These are phyloP conservation scores for Dexiosoma caninum DNA, from an alignment of 2,888 invertebrate genomes.

Conservation along the genomic window DNA sequence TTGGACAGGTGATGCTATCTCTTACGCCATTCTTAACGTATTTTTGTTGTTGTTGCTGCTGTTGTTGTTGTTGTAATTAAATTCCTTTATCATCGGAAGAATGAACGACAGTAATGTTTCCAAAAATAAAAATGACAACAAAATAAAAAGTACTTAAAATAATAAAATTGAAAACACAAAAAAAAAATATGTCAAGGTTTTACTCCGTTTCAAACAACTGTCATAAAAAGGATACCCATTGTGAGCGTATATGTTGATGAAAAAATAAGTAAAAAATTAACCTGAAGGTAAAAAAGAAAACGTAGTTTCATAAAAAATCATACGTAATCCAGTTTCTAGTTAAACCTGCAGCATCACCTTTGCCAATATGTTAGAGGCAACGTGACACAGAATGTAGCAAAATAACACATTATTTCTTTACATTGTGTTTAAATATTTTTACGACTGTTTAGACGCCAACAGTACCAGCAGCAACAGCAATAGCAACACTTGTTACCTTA, in stretches of 20 bases:
- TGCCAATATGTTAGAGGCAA: not conserved
- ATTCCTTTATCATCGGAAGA: conserved; percentile 6
- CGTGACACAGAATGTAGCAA: not conserved
- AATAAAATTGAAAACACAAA: conserved; percentile 32
- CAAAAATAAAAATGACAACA: too few species aligned
- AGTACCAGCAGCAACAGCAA: not conserved
- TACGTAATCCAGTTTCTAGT: not conserved
- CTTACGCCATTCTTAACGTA: not conserved
- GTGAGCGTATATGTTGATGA: not conserved
- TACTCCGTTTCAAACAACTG: conserved; percentile 29
- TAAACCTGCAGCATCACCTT: conserved; percentile 13
- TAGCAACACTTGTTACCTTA: conserved; percentile 31
- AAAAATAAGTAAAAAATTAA: not conserved
- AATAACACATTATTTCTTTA: conserved; percentile 35
- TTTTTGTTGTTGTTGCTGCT: too few species aligned
- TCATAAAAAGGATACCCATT: conserved; percentile 57
- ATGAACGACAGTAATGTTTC: too few species aligned
- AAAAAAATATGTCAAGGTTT: conserved; percentile 59
- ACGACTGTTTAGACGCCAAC: conserved; percentile 62
- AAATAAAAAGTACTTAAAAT: conserved; percentile 1
- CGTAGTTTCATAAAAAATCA: conserved; percentile 3
- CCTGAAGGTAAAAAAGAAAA: too few species aligned
- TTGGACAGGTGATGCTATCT: conserved; percentile 32
- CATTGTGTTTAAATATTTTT: conserved; percentile 46
- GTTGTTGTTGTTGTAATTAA: too few species aligned